Percentiles rank a stretch among this genome's conserved stretches.
These are phyloP conservation scores for Regulus satrapa DNA, from an alignment of 2,113 vertebrate genomes.

Conservation along the genomic window DNA sequence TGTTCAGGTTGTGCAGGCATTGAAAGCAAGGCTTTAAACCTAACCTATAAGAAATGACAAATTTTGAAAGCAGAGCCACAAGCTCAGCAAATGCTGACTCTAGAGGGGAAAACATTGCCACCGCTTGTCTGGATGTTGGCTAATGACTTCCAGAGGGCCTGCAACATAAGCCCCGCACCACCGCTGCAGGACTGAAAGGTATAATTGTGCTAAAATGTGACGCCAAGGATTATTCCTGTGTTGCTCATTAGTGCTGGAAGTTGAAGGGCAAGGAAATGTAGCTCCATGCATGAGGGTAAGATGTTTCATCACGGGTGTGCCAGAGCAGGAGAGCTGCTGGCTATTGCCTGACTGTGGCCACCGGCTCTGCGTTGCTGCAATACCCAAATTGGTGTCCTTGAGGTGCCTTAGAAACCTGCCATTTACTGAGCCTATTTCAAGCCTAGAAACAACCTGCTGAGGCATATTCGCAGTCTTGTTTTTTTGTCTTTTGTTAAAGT, in stretches of 20 bases:
- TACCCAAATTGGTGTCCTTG: background rate
- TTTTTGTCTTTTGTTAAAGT: background rate
- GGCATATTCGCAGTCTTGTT: background rate
- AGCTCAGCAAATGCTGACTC: background rate
- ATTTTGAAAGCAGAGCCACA: background rate
- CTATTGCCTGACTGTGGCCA: background rate
- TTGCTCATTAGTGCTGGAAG: background rate
- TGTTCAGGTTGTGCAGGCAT: background rate
- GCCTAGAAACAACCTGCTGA: background rate
- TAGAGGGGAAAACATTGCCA: background rate
- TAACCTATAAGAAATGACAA: background rate
- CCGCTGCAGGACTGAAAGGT: background rate
- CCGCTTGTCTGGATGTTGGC: background rate
- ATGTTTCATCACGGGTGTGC: background rate
- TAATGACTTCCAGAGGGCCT: background rate
- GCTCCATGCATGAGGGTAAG: background rate
- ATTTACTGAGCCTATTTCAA: constrained; percentile 2
- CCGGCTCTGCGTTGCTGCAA: background rate
- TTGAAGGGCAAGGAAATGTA: background rate
- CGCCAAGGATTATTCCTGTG: background rate
- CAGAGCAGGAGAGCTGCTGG: background rate
- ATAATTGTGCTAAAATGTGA: background rate
- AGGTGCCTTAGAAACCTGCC: background rate
- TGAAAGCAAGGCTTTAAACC: background rate
- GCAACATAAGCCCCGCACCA: background rate